Evolutionary conservation across 53 echinoderm and acorn worm species (phyloP).

Genomic region (Astropecten irregularis): DNA sequence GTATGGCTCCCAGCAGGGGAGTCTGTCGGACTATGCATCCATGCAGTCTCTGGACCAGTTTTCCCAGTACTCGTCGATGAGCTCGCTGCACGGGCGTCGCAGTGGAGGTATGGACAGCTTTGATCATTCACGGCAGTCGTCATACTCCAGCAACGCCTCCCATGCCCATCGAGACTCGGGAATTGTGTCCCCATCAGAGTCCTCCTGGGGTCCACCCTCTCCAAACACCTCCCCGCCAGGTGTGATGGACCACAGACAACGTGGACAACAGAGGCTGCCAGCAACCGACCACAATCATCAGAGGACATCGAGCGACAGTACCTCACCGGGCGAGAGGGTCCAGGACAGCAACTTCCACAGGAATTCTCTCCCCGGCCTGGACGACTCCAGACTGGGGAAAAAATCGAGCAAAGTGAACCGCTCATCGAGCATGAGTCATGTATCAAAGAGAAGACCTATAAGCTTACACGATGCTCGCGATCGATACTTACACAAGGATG

Average conservation of each 20-base stretch:
- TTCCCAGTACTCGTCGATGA: constrained; percentile 26
- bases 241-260: constrained; percentile 5
- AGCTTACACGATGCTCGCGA: constrained; percentile 15
- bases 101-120: not conserved
- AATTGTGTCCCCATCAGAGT: constrained; percentile 46
- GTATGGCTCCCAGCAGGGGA: constrained; percentile 50
- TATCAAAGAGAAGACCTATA: not conserved
- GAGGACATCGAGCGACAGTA: constrained; percentile 3
- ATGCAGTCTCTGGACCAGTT: constrained; percentile 15
- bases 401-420: constrained; percentile 10
- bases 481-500: not conserved
- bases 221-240: constrained; percentile 55
- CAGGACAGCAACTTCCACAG: not conserved
- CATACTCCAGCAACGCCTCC: constrained; percentile 50
- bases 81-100: constrained; percentile 24
- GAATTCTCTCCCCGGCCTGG: constrained; percentile 10
- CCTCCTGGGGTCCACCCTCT: constrained; percentile 37
- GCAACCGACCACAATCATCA: constrained; percentile 8
- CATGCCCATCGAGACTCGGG: constrained; percentile 52
- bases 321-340: not conserved
- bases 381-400: constrained; percentile 12
- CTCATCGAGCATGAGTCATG: constrained; percentile 34
- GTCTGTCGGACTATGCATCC: constrained; percentile 42
- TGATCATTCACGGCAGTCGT: constrained; percentile 28
- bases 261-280: constrained; percentile 10